Evolutionary conservation across 2,888 invertebrate species (phyloP), one percentile per base, ranked within the genome.

Genomic region (Bombylius major): DNA sequence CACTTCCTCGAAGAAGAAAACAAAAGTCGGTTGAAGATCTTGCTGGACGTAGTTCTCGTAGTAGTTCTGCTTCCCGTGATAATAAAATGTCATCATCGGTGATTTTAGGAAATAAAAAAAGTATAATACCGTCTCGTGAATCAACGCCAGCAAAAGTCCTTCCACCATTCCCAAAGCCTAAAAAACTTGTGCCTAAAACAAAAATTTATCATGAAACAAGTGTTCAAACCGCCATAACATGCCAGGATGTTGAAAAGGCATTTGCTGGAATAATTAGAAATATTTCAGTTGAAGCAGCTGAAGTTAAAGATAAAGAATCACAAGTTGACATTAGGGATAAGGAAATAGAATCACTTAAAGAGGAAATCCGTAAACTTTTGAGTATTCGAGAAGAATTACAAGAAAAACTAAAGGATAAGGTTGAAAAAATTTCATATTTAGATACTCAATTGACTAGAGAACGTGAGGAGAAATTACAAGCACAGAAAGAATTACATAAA

Each of bases 171-270:
- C 73, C 78, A n/a, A 73, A 75, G 49, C 58, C 63, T 59, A 73
- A 76, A 13, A 73, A 71, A 58, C 39, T 50, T 51, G 68, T 70
- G 55, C 70, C 76, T 42, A 81, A 79, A 67, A 83, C 86, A 1
- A 79, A 82, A 65, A 90, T 91, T 62, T 90, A 87, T 69, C 89
- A 89, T 62, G 91, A 91, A 72, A 86, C 80, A 44, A 78, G 81
- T 51, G 79, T 82, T 13, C 91, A 91, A 70, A 91, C 91, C 1
- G 86, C 85, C 33, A 72, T 91, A 53, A 80, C 86, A 1, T 81
- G 83, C 54, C 71, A 75, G 4, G 90, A 90, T 66, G 77, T 90
- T 33, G 86, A 87, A 61, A 82, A 83, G 23, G 84, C 84, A 6
- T 75, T 89, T 53, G 79, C 81, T 1, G 88, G 88, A 3, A 71